These are phyloP conservation scores for Eucera pruinosa DNA, from an alignment of 2,888 invertebrate genomes.

Conservation along the genomic window DNA sequence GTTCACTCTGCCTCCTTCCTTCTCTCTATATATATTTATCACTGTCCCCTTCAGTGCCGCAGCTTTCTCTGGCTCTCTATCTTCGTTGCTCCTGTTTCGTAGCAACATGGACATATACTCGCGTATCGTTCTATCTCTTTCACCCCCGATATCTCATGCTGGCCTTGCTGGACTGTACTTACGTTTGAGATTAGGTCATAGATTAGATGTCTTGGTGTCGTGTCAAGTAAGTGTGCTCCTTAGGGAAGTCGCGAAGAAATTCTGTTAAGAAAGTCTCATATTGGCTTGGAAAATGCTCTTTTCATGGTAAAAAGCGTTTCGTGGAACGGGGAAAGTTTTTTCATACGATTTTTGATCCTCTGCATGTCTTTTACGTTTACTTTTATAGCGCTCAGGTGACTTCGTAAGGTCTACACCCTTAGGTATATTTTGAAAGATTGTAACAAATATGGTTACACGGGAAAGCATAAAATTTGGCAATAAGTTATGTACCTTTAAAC, in stretches of 20 bases:
- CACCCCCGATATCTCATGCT: neutral
- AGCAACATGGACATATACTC: neutral
- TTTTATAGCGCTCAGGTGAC: too few species aligned
- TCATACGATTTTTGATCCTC: neutral
- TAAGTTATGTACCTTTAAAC: too few species aligned
- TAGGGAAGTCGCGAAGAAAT: conserved; percentile 29
- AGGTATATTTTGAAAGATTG: too few species aligned
- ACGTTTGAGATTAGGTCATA: conserved; percentile 59
- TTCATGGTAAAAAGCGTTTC: neutral
- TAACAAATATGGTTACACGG: too few species aligned
- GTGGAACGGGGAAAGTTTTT: neutral
- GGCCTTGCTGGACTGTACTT: conserved; percentile 31
- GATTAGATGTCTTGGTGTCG: conserved; percentile 58
- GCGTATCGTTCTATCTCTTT: neutral
- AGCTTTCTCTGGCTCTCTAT: neutral
- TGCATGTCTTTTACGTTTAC: too few species aligned
- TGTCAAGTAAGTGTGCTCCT: conserved; percentile 38
- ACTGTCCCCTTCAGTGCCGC: conserved; percentile 3
- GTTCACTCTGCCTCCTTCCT: neutral
- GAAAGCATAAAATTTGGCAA: too few species aligned
- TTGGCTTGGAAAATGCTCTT: conserved; percentile 19
- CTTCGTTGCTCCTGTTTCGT: conserved; percentile 18
- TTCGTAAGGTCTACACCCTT: too few species aligned
- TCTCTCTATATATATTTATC: conserved; percentile 21
- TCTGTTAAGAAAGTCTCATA: conserved; percentile 33